Conservation (phyloP, 2,888 invertebrate genomes). For the Diarsia rubi region DNA sequence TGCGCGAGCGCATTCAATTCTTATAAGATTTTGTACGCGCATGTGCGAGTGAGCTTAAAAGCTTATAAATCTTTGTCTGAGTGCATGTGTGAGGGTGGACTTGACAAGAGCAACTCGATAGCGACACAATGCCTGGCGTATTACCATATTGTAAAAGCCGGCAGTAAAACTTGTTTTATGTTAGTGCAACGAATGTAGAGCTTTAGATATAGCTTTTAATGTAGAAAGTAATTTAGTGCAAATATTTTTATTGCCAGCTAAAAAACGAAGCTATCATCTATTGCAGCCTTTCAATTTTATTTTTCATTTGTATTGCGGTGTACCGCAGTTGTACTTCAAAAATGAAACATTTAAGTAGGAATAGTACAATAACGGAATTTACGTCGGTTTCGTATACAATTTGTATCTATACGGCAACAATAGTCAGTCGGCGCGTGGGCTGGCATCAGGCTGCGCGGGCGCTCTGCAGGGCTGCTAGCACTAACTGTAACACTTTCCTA, state of each 20-base stretch:
- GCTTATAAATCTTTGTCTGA: slow-evolving; percentile 83
- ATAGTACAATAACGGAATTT: slow-evolving; percentile 61
- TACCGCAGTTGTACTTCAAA: slow-evolving; percentile 35
- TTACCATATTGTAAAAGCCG: slow-evolving; percentile 75
- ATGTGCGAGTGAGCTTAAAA: slow-evolving; percentile 83
- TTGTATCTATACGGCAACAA: slow-evolving; percentile 69
- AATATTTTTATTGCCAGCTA: slow-evolving; percentile 41
- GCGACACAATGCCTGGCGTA: slow-evolving; percentile 83
- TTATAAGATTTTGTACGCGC: slow-evolving; percentile 63
- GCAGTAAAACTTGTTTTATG: slow-evolving; percentile 66
- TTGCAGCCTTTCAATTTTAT: slow-evolving; percentile 26
- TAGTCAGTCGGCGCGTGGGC: slow-evolving; percentile 75
- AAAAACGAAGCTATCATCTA: slow-evolving; percentile 20
- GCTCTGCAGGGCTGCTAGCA: slow-evolving; percentile 70
- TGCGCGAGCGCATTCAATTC: slow-evolving; percentile 71
- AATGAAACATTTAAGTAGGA: slow-evolving; percentile 36
- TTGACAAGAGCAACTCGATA: slow-evolving; percentile 77
- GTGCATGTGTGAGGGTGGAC: slow-evolving; percentile 74
- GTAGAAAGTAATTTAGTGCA: slow-evolving; percentile 28
- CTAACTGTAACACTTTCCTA: slow-evolving; percentile 44
- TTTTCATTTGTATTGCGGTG: slow-evolving; percentile 42
- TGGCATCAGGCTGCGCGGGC: slow-evolving; percentile 72
- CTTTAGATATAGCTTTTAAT: slow-evolving; percentile 43
- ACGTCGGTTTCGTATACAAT: slow-evolving; percentile 60
- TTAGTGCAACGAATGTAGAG: slow-evolving; percentile 47